Evolutionary conservation across 2,797 vertebrate genomes (phyloP).

Genomic region (Pseudotriccus pelzelni): DNA sequence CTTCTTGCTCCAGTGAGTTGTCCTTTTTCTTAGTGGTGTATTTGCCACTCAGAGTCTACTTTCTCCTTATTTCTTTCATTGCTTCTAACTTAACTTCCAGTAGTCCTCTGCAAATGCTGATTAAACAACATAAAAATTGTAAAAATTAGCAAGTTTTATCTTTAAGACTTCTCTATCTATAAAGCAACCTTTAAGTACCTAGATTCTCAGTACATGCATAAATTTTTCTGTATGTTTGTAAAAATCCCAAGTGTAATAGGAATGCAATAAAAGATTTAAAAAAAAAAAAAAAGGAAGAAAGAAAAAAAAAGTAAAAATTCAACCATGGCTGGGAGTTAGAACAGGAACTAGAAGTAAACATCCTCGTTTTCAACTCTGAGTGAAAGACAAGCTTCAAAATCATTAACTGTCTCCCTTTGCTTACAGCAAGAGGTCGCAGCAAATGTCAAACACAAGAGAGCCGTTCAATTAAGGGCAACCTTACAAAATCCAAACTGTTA

Average conservation of each 20-base stretch:
- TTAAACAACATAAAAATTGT: background rate
- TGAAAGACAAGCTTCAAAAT: conserved; percentile 42
- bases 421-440: conserved; percentile 49
- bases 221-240: background rate
- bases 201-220: background rate
- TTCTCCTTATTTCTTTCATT: background rate
- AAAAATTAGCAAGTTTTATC: background rate
- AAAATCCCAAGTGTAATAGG: background rate
- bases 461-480: conserved; percentile 31
- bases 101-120: background rate
- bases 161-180: background rate
- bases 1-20: background rate
- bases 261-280: background rate
- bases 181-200: background rate
- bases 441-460: conserved; percentile 56
- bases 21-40: background rate
- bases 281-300: background rate
- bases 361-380: background rate
- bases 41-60: background rate
- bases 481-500: conserved; percentile 38
- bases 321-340: background rate
- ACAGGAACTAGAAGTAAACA: background rate
- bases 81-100: background rate
- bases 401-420: conserved; percentile 37
- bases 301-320: background rate